Conservation (phyloP, 2,888 invertebrate species). For the Netelia inedita region DNA sequence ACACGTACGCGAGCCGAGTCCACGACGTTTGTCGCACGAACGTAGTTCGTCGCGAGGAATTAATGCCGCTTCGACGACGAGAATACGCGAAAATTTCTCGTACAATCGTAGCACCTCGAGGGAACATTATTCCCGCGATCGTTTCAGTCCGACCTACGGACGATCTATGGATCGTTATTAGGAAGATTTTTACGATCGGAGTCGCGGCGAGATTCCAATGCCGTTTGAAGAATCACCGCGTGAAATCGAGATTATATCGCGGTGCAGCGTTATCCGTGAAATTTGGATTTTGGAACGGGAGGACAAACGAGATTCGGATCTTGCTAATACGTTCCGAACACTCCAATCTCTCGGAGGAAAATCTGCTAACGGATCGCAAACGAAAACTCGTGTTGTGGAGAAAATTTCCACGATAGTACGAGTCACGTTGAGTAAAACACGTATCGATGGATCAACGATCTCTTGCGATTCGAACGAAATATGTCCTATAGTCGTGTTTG, state of each 20-base stretch:
- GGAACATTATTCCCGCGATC: constrained; percentile 73
- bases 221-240: constrained; percentile 77
- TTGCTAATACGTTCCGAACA: constrained; percentile 63
- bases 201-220: constrained; percentile 79
- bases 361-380: neutral
- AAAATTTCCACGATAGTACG: no score
- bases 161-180: constrained; percentile 70
- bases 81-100: constrained; percentile 71
- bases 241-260: constrained; percentile 73
- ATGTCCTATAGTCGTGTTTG: no score
- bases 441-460: no score
- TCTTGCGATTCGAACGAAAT: no score
- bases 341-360: neutral
- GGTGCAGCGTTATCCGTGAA: constrained; percentile 72
- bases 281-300: constrained; percentile 75
- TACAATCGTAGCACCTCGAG: constrained; percentile 59
- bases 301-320: constrained; percentile 74
- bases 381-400: no score
- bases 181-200: constrained; percentile 77
- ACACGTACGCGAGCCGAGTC: constrained; percentile 69
- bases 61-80: constrained; percentile 73
- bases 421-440: no score
- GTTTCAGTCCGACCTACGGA: constrained; percentile 74
- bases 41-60: constrained; percentile 70
- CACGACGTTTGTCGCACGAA: constrained; percentile 68